A percentile compares a stretch with the other conserved stretches of the same genome.
phyloP scores from a whole-genome alignment of 1,140 invertebrate genomes.

The Drosophila asahinai region DNA sequence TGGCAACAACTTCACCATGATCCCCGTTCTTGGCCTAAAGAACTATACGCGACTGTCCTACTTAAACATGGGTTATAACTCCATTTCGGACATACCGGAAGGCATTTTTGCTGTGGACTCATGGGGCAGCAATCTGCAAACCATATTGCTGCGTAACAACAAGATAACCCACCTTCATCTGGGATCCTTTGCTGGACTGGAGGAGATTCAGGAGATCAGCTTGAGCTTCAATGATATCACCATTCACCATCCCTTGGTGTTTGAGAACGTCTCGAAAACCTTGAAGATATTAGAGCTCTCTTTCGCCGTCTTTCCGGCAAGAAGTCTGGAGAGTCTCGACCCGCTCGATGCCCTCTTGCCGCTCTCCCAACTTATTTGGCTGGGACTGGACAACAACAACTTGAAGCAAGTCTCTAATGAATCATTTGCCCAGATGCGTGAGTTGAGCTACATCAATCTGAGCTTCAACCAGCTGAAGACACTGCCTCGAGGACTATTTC shows the following conservation, averaged over 20 bases:
- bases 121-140: slow-evolving; percentile 93
- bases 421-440: slow-evolving; percentile 87
- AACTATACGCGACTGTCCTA: slow-evolving; percentile 90
- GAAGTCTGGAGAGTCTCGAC: slow-evolving; percentile 86
- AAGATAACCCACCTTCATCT: slow-evolving; percentile 90
- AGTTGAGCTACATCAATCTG: slow-evolving; percentile 93
- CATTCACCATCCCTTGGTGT: slow-evolving; percentile 91
- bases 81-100: slow-evolving; percentile 90
- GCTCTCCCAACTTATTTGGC: slow-evolving; percentile 91
- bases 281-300: slow-evolving; percentile 94
- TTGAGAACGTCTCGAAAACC: slow-evolving; percentile 90
- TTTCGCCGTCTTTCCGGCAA: slow-evolving; percentile 92
- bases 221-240: slow-evolving; percentile 94
- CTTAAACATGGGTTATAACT: slow-evolving; percentile 95
- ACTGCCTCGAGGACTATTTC: slow-evolving; percentile 88
- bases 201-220: slow-evolving; percentile 92
- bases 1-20: slow-evolving; percentile 90
- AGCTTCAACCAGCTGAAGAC: slow-evolving; percentile 92
- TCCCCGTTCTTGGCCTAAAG: slow-evolving; percentile 89
- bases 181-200: slow-evolving; percentile 89
- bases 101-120: slow-evolving; percentile 89
- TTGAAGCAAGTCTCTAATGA: slow-evolving; percentile 90
- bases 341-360: slow-evolving; percentile 90
- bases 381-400: slow-evolving; percentile 95
- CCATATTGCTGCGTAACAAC: slow-evolving; percentile 94